phyloP scores from a whole-genome alignment of 2,888 invertebrate species.

The Rutpela maculata region DNA sequence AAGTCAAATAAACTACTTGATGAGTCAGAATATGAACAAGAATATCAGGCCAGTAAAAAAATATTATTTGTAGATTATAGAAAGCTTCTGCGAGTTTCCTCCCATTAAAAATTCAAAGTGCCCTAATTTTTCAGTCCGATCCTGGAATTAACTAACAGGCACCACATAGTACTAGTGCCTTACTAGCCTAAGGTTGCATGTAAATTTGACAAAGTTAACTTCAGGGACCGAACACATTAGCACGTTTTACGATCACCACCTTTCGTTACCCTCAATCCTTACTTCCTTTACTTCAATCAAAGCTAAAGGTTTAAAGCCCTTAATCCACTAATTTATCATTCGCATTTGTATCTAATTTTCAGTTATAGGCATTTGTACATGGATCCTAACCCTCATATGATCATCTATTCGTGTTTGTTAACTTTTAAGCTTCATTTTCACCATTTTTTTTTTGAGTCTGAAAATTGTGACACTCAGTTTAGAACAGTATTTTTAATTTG shows the following conservation, averaged over 20 bases:
- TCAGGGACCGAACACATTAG: constrained; percentile 51
- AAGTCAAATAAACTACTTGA: no score
- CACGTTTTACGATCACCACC: constrained; percentile 49
- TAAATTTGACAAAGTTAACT: constrained; percentile 53
- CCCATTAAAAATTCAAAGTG: no score
- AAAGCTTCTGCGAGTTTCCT: no score
- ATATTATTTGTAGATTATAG: no score
- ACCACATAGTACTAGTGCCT: constrained; percentile 31
- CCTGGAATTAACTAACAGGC: constrained; percentile 25
- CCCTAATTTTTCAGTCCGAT: not conserved
- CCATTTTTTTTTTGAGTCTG: not conserved
- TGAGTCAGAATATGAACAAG: no score
- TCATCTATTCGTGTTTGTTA: not conserved
- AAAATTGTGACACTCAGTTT: no score
- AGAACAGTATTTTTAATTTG: no score
- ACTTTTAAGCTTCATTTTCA: not conserved
- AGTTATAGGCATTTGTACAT: constrained; percentile 10
- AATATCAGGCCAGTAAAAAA: no score
- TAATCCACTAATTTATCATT: constrained; percentile 22
- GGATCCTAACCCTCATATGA: not conserved
- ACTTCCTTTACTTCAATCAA: constrained; percentile 27
- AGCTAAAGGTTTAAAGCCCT: constrained; percentile 30
- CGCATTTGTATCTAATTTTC: constrained; percentile 18
- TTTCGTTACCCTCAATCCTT: constrained; percentile 19
- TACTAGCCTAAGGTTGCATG: constrained; percentile 45